phyloP scores from a whole-genome alignment of 2,113 vertebrate species.

The Barnardius zonarius region DNA sequence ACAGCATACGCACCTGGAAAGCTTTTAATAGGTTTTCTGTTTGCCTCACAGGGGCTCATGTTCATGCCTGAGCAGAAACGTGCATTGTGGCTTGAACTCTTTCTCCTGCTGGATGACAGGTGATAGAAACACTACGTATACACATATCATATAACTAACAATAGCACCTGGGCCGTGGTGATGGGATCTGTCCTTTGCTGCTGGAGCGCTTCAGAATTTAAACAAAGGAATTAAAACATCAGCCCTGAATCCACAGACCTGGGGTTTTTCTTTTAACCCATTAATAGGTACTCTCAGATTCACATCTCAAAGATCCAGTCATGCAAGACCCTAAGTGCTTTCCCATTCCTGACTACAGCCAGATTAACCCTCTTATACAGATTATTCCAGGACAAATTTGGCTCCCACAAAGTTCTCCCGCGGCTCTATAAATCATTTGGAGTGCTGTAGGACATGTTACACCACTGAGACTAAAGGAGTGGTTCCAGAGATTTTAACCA shows the following conservation, averaged over 20 bases:
- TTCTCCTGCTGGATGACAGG: constrained; percentile 47
- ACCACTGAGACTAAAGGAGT: not conserved
- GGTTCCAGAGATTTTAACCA: not conserved
- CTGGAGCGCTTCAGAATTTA: constrained; percentile 12
- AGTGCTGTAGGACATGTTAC: not conserved
- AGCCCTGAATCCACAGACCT: not conserved
- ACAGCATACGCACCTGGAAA: constrained; percentile 45
- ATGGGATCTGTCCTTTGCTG: not conserved
- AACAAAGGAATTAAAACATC: constrained; percentile 56
- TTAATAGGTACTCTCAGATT: not conserved
- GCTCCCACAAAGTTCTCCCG: not conserved
- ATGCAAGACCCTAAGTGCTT: constrained; percentile 22
- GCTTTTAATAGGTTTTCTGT: constrained; percentile 58
- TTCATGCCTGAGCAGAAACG: constrained; percentile 49
- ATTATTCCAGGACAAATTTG: constrained; percentile 36
- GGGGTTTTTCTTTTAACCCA: constrained; percentile 31
- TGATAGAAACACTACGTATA: constrained; percentile 56
- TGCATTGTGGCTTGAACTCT: constrained; percentile 36
- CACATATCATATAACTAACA: constrained; percentile 43
- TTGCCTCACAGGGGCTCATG: constrained; percentile 53
- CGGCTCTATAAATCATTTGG: not conserved
- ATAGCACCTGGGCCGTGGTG: constrained; percentile 45
- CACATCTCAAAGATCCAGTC: not conserved
- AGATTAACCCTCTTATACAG: constrained; percentile 37
- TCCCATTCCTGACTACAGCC: constrained; percentile 11